Conservation (phyloP, 2,797 vertebrate species). For the Brachymystax lenok region DNA sequence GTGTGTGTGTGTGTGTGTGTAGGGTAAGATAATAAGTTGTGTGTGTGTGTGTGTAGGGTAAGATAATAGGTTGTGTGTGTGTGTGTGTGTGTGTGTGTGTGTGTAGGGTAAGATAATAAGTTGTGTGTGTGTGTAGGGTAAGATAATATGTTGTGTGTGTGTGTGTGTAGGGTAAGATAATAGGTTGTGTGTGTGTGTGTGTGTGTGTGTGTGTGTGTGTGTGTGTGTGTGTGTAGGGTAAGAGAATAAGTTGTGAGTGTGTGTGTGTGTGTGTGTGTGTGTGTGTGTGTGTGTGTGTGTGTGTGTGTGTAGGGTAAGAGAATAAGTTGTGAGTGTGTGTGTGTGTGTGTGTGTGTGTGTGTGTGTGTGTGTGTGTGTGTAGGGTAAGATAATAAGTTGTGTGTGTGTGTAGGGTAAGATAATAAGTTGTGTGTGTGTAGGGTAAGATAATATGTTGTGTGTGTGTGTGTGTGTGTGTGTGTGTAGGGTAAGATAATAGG, state of each 20-base stretch:
- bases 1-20: conserved; percentile 32
- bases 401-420: too few relatives aligned
- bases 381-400: conserved; percentile 15
- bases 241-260: conserved; percentile 6
- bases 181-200: too few relatives aligned
- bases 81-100: conserved; percentile 34
- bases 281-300: conserved; percentile 4
- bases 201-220: background rate
- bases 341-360: too few relatives aligned
- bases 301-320: conserved; percentile 29
- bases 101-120: conserved; percentile 23
- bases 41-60: background rate
- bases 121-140: background rate
- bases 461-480: conserved; percentile 23
- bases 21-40: conserved; percentile 15
- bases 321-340: too few relatives aligned
- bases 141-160: conserved; percentile 18
- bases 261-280: too few relatives aligned
- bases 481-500: conserved; percentile 23
- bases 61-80: conserved; percentile 18
- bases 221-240: conserved; percentile 33
- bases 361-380: conserved; percentile 29
- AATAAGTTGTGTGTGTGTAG: conserved; percentile 30
- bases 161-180: conserved; percentile 29
- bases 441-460: conserved; percentile 9